Conservation (phyloP, 2,797 vertebrate genomes). For the Hippocampus kuda region DNA sequence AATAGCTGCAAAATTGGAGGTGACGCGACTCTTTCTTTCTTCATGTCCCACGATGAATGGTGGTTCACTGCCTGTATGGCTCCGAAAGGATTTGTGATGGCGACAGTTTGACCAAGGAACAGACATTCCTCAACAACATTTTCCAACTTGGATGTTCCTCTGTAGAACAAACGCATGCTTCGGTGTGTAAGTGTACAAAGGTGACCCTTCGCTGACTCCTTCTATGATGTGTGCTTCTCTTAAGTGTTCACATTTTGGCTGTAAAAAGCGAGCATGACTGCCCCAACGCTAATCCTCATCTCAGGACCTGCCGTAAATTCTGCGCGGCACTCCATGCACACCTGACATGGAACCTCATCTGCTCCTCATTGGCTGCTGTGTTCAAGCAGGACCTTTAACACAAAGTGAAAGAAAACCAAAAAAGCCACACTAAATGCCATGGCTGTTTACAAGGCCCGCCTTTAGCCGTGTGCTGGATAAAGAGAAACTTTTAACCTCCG, state of each 20-base stretch:
- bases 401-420: constrained; percentile 30
- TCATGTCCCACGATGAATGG: neutral
- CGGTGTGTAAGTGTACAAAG: neutral
- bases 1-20: too few species aligned
- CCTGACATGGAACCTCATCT: constrained; percentile 51
- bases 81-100: neutral
- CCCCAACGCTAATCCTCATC: constrained; percentile 25
- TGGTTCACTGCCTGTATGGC: neutral
- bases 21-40: too few species aligned
- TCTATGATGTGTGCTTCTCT: constrained; percentile 20
- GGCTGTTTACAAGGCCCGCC: constrained; percentile 48
- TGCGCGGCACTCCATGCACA: constrained; percentile 32
- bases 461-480: constrained; percentile 48
- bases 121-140: neutral
- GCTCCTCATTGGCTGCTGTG: constrained; percentile 47
- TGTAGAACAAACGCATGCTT: neutral
- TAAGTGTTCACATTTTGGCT: constrained; percentile 31
- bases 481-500: neutral
- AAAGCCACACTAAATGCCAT: neutral
- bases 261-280: constrained; percentile 25
- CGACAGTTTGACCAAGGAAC: neutral
- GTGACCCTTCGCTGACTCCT: constrained; percentile 6
- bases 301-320: constrained; percentile 41
- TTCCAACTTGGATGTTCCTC: neutral
- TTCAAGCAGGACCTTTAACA: constrained; percentile 50